Base-by-base conservation (phyloP, 2,113 vertebrate genomes). In the Poeciliopsis occidentalis region DNA sequence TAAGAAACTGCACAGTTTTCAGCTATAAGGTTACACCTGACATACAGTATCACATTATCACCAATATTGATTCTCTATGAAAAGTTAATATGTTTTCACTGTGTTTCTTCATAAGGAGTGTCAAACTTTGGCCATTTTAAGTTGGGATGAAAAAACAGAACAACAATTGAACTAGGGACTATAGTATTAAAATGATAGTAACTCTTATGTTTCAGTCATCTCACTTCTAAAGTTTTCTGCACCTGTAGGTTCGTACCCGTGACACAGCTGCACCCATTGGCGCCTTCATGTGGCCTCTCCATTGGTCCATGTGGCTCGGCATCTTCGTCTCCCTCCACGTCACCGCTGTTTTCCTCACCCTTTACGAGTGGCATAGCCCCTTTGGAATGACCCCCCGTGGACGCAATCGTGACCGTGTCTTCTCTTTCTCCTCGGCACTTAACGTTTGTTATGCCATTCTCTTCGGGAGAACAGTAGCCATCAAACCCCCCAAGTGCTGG, bases 281-380 rank as follows among this genome's bases (percentile, higher is more conserved):
- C 0, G 97, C 97, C 76, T 99, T 99, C 93, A 97, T 96, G 96
- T 97, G 97, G 97, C 97, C 97, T 0, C 90, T 99, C 74, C 98
- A 98, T 91, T 99, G 98, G 98, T 95, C 97, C 78, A 98, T 97
- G 97, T 98, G 98, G 97, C 93, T 99, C 76, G 97, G 98, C 57
- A 94, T 99, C 85, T 99, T 98, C 0, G 94, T 97, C 3, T 96
- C 97, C 0, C 95, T 99, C 76, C 98, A 99, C 78, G 92, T 96
- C 84, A 98, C 95, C 0, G 97, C 97, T 0, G 90, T 99, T 70
- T 98, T 99, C 93, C 97, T 99, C 92, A 99, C 97, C 8, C 91
- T 99, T 2, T 99, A 97, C 0, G 97, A 99, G 88, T 99, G 98
- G 97, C 95, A 96, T 86, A 99, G 97, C 86, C 98, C 97, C 12